A percentile compares a stretch with the other conserved stretches of the same genome.
phyloP scores from a whole-genome alignment of 2,888 invertebrate species.

The Dichetophora obliterata region DNA sequence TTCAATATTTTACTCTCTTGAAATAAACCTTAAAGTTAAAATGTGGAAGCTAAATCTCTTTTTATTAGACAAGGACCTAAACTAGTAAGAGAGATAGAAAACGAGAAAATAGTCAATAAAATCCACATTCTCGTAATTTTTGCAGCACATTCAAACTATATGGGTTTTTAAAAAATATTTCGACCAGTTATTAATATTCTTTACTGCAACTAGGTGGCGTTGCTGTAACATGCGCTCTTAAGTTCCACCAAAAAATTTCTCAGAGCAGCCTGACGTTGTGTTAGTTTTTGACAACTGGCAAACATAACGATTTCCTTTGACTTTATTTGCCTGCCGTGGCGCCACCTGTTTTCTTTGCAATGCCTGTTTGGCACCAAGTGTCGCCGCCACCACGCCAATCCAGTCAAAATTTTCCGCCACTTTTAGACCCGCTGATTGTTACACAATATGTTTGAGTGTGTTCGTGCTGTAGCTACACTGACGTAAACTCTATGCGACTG shows the following conservation, averaged over 20 bases:
- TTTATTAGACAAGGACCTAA: not conserved
- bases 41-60: not conserved
- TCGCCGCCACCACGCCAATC: not conserved
- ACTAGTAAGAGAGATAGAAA: no score
- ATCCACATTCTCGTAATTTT: no score
- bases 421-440: slow-evolving; percentile 6
- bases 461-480: not conserved
- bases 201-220: slow-evolving; percentile 1
- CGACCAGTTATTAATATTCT: not conserved
- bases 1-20: not conserved
- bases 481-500: not conserved
- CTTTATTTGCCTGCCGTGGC: slow-evolving; percentile 10
- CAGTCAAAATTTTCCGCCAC: not conserved
- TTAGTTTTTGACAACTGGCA: slow-evolving; percentile 25
- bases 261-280: not conserved
- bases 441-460: not conserved
- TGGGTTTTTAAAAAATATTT: not conserved
- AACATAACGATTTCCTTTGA: slow-evolving; percentile 25
- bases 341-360: not conserved
- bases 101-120: no score
- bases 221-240: not conserved
- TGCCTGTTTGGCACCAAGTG: not conserved
- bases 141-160: no score
- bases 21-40: not conserved
- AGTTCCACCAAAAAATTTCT: not conserved